Conservation (phyloP, 1,140 invertebrate species). For the Solen grandis region DNA sequence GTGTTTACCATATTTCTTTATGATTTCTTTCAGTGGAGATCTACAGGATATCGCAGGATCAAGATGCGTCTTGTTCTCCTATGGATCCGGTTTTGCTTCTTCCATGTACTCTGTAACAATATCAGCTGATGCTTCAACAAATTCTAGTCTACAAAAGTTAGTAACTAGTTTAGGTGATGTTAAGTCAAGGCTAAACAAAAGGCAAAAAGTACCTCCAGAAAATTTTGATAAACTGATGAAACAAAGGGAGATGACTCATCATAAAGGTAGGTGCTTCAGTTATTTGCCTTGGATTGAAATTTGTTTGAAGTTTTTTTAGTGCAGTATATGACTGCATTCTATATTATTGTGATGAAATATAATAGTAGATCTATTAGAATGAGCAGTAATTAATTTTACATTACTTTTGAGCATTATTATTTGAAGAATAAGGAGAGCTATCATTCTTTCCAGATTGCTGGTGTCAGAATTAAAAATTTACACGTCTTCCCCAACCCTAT, state of each 20-base stretch:
- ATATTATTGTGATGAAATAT: too few species aligned
- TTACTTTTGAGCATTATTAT: not conserved
- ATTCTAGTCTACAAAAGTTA: conserved; percentile 84
- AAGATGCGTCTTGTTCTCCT: conserved; percentile 95
- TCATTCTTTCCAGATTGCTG: not conserved
- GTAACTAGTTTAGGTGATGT: conserved; percentile 87
- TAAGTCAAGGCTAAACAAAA: conserved; percentile 85
- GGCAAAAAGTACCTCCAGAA: conserved; percentile 87
- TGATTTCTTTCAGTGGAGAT: conserved; percentile 71
- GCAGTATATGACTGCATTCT: too few species aligned
- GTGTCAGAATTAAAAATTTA: too few species aligned
- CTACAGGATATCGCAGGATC: conserved; percentile 87
- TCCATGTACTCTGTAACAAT: conserved; percentile 96
- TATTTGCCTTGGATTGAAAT: not conserved
- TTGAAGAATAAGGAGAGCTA: not conserved
- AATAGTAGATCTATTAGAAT: not conserved
- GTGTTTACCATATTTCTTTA: too few species aligned
- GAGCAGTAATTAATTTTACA: too few species aligned
- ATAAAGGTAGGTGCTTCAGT: conserved; percentile 78
- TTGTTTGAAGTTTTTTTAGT: not conserved
- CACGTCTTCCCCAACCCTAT: too few species aligned
- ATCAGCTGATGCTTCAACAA: conserved; percentile 83
- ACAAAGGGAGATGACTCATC: conserved; percentile 86
- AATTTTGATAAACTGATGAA: conserved; percentile 91
- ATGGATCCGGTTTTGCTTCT: conserved; percentile 97